Conservation (phyloP, 2,113 vertebrate species). For the Melanotaenia duboulayi region DNA sequence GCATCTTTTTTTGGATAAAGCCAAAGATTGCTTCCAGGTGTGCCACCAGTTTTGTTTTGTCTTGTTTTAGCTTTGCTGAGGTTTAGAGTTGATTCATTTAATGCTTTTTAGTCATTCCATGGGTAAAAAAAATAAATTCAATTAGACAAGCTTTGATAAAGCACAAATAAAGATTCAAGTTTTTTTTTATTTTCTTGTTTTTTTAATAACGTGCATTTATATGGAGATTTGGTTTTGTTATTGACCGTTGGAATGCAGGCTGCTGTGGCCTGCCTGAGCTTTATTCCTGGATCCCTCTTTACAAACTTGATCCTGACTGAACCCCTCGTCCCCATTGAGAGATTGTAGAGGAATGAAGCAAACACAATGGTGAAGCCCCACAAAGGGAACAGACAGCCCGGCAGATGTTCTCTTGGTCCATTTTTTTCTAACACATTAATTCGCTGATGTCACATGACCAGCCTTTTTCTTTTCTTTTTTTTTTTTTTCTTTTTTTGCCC, state of each 20-base stretch:
- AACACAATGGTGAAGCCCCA: constrained; percentile 54
- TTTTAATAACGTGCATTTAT: constrained; percentile 30
- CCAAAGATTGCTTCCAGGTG: neutral
- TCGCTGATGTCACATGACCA: neutral
- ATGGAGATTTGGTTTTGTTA: constrained; percentile 45
- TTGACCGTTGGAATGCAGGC: constrained; percentile 44
- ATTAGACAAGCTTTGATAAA: neutral
- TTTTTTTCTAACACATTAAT: constrained; percentile 4
- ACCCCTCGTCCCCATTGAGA: constrained; percentile 48
- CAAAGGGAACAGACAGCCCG: constrained; percentile 44
- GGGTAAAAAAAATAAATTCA: neutral
- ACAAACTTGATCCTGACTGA: constrained; percentile 67
- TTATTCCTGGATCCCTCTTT: constrained; percentile 56
- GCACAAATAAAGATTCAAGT: constrained; percentile 3
- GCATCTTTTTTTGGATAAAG: neutral
- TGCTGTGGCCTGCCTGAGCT: constrained; percentile 26
- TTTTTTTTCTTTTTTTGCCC: too few species aligned
- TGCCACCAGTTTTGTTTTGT: neutral
- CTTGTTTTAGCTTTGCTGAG: constrained; percentile 1
- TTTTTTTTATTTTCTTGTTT: neutral
- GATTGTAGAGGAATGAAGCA: constrained; percentile 57
- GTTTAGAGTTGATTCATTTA: neutral
- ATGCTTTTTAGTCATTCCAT: neutral
- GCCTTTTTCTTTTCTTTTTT: too few species aligned
- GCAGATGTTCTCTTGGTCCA: constrained; percentile 60